Percentiles rank a stretch among this genome's conserved stretches.
Evolutionary conservation across 2,888 invertebrate species (phyloP).

Genomic region (Coleophora deauratella): DNA sequence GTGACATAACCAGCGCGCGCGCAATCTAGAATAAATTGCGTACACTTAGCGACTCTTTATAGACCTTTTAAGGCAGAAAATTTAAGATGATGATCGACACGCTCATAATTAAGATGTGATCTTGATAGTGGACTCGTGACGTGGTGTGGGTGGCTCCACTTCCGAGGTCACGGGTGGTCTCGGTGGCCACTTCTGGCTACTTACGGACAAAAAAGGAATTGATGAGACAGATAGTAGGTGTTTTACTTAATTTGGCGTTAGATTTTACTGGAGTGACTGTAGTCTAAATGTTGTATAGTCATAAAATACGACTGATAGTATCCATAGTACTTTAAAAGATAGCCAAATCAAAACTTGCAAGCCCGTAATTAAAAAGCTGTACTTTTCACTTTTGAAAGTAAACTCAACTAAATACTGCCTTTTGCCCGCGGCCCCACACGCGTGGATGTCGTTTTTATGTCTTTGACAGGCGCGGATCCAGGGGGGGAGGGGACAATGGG

Average conservation of each 20-base stretch:
- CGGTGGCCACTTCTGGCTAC: conserved; percentile 33
- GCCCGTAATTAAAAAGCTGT: no score
- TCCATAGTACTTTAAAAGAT: no score
- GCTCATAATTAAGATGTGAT: conserved; percentile 68
- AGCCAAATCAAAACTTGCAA: no score
- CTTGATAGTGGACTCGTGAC: conserved; percentile 59
- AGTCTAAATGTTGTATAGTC: no score
- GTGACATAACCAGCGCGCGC: conserved; percentile 59
- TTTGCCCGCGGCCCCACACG: no score
- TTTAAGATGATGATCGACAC: conserved; percentile 72
- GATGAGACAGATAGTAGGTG: conserved; percentile 28
- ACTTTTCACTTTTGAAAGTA: no score
- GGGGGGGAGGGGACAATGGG: no score
- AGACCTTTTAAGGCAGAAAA: conserved; percentile 71
- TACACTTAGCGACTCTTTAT: conserved; percentile 69
- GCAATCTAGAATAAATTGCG: conserved; percentile 68
- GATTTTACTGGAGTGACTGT: background rate
- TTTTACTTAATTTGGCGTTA: conserved; percentile 10
- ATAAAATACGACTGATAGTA: no score
- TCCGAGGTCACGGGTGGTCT: conserved; percentile 63
- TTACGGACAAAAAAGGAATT: conserved; percentile 23
- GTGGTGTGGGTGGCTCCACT: conserved; percentile 68
- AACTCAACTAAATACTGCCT: no score
- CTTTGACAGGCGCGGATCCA: no score
- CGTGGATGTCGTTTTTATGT: no score